These are phyloP conservation scores for Drosophila stalkeri DNA, from an alignment of 2,888 invertebrate species.

Conservation along the genomic window DNA sequence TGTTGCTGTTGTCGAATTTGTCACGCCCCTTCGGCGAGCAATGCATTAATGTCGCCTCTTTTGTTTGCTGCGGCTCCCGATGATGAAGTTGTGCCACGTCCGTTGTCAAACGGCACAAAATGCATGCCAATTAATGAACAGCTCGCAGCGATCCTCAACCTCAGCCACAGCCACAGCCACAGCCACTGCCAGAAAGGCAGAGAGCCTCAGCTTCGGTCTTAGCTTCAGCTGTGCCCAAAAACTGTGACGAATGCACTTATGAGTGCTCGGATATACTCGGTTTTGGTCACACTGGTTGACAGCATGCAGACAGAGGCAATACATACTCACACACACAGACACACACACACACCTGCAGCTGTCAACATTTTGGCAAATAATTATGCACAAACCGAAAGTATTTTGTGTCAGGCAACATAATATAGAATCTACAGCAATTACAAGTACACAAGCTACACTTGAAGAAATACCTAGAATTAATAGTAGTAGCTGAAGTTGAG, in stretches of 20 bases:
- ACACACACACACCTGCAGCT: conserved; percentile 66
- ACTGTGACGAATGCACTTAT: conserved; percentile 77
- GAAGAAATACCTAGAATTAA: neutral
- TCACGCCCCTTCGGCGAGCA: conserved; percentile 80
- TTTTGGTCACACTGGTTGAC: conserved; percentile 14
- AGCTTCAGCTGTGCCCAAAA: conserved; percentile 63
- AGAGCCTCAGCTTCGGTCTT: conserved; percentile 35
- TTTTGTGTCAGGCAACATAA: conserved; percentile 21
- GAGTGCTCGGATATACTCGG: conserved; percentile 24
- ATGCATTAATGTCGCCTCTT: conserved; percentile 77
- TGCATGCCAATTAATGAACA: conserved; percentile 69
- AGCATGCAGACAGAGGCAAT: conserved; percentile 2
- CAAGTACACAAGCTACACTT: conserved; percentile 6
- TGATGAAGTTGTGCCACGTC: conserved; percentile 75
- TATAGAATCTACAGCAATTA: conserved; percentile 28
- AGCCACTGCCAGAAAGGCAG: conserved; percentile 35
- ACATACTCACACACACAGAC: neutral
- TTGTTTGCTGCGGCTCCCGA: conserved; percentile 56
- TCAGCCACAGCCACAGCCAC: conserved; percentile 1
- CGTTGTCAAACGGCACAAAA: conserved; percentile 68
- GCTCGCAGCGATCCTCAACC: conserved; percentile 57
- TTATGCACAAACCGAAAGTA: conserved; percentile 58
- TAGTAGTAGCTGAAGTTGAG: neutral
- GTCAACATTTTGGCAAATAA: conserved; percentile 56
- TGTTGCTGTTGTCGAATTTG: conserved; percentile 68